phyloP scores from a whole-genome alignment of 2,113 vertebrate species.

The Monopterus albus region DNA sequence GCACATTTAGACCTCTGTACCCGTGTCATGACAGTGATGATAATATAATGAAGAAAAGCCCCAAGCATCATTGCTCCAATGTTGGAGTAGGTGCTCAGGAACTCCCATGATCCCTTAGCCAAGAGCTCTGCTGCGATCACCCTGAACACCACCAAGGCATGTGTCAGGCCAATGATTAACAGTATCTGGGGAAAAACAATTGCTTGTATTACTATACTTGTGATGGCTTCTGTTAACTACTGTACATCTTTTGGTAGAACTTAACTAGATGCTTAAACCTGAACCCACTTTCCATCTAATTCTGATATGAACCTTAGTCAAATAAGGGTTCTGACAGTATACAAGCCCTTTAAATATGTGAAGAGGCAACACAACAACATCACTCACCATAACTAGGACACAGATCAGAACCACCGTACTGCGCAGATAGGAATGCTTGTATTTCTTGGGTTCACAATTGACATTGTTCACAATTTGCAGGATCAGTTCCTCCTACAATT shows the following conservation, averaged over 20 bases:
- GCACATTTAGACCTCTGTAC: conserved; percentile 49
- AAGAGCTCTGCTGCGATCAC: conserved; percentile 82
- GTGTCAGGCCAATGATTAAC: conserved; percentile 89
- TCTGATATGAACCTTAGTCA: not conserved
- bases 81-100: conserved; percentile 81
- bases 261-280: not conserved
- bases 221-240: not conserved
- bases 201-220: not conserved
- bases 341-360: not conserved
- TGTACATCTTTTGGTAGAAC: too few relatives aligned
- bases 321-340: not conserved
- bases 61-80: conserved; percentile 83
- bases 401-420: conserved; percentile 84
- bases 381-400: conserved; percentile 85
- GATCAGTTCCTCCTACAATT: conserved; percentile 89
- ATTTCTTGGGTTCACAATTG: conserved; percentile 60
- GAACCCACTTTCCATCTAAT: not conserved
- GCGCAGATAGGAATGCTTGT: conserved; percentile 87
- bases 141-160: conserved; percentile 88
- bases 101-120: conserved; percentile 59
- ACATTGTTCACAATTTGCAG: conserved; percentile 85
- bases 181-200: conserved; percentile 81
- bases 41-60: conserved; percentile 89
- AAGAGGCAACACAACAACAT: conserved; percentile 1
- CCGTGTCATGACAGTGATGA: conserved; percentile 89